Percentiles rank a stretch among this genome's conserved stretches.
Evolutionary conservation across 2,797 vertebrate species (phyloP).

Genomic region (Bryconaethiops microstoma): DNA sequence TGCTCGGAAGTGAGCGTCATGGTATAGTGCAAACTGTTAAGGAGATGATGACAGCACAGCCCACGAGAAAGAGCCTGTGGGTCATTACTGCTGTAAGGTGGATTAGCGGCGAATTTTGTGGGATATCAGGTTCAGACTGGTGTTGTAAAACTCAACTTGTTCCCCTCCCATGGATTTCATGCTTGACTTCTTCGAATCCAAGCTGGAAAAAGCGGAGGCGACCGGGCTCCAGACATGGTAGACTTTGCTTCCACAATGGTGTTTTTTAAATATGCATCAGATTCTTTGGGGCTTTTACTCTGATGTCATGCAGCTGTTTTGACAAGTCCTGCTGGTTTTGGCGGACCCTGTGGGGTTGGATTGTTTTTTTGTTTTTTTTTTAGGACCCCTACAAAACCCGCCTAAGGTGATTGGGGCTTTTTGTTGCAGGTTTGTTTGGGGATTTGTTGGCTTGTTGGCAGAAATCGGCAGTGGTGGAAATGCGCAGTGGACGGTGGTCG

Average conservation of each 20-base stretch:
- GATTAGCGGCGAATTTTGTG: conserved; percentile 47
- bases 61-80: conserved; percentile 34
- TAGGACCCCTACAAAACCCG: background rate
- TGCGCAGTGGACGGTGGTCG: conserved; percentile 9
- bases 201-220: conserved; percentile 27
- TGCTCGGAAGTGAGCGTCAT: conserved; percentile 33
- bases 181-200: conserved; percentile 34
- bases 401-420: conserved; percentile 19
- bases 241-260: conserved; percentile 32
- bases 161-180: conserved; percentile 42
- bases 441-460: conserved; percentile 1
- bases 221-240: conserved; percentile 11
- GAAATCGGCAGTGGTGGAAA: conserved; percentile 5
- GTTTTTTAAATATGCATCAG: conserved; percentile 47
- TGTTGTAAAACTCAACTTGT: conserved; percentile 19
- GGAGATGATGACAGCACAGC: conserved; percentile 34
- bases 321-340: conserved; percentile 28
- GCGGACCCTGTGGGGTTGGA: background rate
- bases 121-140: conserved; percentile 50
- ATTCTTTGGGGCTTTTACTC: conserved; percentile 24
- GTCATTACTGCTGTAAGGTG: conserved; percentile 31
- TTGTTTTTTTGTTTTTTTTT: conserved; percentile 23
- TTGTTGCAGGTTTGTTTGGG: conserved; percentile 1
- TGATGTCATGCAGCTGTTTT: conserved; percentile 45
- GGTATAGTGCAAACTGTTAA: conserved; percentile 40